Evolutionary conservation across 1,140 invertebrate genomes (phyloP), one percentile per base, ranked within the genome.

Genomic region (Magallana ariakensis): DNA sequence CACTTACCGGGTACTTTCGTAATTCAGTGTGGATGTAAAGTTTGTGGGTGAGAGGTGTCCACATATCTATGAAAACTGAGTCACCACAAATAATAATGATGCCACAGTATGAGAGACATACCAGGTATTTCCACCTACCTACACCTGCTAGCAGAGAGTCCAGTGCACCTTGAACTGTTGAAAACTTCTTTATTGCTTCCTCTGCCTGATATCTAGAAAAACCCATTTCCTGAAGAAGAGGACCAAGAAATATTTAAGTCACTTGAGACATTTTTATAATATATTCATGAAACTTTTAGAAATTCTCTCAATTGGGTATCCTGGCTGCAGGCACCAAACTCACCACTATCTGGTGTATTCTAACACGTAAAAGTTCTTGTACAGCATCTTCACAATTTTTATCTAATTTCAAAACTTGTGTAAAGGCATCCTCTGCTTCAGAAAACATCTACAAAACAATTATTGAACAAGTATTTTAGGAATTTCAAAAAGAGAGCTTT

Each of bases 381-480:
- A 94, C 92, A 33, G 95, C 95, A 90, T 95, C 95, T 80, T 94
- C 94, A 94, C 95, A 95, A 89, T 94, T 94, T 91, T 94, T 93
- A 91, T 95, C 95, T 91, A 95, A 92, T 92, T 95, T 94, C 89
- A 95, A 92, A 56, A 96, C 95, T 91, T 95, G 94, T 85, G 94
- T 93, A 94, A 95, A 96, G n/a, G 95, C 94, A 87, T 95, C 92
- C 92, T 96, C 95, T 60, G 95, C 95, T 86, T 95, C 94, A 60
- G 92, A 89, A 92, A 93, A 95, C 91, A 92, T 94, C 95, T 95
- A 91, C 46, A 92, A 91, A 87, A 85, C 66, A 89, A 80, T 13
- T 26, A 53, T 84, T 60, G 26, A 26, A 33, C 62, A 75, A 87
- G 81, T 70, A 84, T 58, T 46, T 33, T 33, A 0, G 33, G 33